A percentile compares a stretch with the other conserved stretches of the same genome.
These are phyloP conservation scores for Sturmia bella DNA, from an alignment of 2,888 invertebrate species.

Conservation along the genomic window DNA sequence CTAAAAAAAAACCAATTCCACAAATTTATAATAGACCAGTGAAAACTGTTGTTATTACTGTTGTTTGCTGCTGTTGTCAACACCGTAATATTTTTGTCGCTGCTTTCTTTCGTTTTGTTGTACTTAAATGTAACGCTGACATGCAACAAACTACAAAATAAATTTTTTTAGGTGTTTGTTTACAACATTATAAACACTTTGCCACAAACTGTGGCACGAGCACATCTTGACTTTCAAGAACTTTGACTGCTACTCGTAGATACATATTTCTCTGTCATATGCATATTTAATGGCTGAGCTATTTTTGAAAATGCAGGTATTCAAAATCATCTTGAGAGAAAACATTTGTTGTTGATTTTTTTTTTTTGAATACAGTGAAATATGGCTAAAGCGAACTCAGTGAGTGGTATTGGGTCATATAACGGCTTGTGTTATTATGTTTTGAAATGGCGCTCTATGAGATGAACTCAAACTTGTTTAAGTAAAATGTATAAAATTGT, in stretches of 20 bases:
- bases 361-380: too few species aligned
- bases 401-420: too few species aligned
- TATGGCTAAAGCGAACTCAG: too few species aligned
- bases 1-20: neutral
- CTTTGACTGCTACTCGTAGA: slow-evolving; percentile 17
- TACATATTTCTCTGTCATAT: neutral
- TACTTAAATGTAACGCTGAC: neutral
- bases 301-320: slow-evolving; percentile 33
- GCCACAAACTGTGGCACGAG: slow-evolving; percentile 22
- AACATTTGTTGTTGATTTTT: too few species aligned
- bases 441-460: too few species aligned
- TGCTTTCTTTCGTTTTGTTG: slow-evolving; percentile 16
- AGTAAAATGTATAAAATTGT: too few species aligned
- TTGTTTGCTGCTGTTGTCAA: slow-evolving; percentile 48
- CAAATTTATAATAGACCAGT: neutral
- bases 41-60: slow-evolving; percentile 25
- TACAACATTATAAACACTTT: slow-evolving; percentile 32
- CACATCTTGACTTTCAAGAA: slow-evolving; percentile 39
- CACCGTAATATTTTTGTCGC: slow-evolving; percentile 49
- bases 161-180: slow-evolving; percentile 39
- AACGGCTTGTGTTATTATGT: too few species aligned
- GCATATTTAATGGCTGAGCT: neutral
- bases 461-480: too few species aligned
- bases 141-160: slow-evolving; percentile 34
- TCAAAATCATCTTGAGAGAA: neutral